Conservation (phyloP, 2,797 vertebrate genomes). For the Syngnathus rostellatus region DNA sequence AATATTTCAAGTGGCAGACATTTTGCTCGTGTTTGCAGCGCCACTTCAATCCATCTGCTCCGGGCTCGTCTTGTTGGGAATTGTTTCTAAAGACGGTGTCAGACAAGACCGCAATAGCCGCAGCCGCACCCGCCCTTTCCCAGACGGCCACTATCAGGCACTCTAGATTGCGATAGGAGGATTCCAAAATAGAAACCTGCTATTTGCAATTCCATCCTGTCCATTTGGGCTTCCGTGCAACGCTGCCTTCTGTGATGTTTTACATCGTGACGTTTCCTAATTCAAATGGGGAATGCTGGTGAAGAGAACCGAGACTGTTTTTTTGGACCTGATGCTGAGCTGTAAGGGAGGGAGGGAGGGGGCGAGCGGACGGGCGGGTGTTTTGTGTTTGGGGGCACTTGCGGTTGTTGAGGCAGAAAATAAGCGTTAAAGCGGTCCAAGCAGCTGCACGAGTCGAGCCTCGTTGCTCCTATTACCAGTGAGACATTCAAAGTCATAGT, state of each 20-base stretch:
- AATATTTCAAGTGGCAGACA: slow-evolving; percentile 55
- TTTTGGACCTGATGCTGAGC: not conserved
- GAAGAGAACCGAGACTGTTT: not conserved
- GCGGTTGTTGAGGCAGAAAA: slow-evolving; percentile 9
- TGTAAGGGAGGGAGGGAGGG: not conserved
- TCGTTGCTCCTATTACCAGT: not conserved
- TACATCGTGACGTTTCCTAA: slow-evolving; percentile 58
- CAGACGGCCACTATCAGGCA: slow-evolving; percentile 70
- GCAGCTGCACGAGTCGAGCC: not conserved
- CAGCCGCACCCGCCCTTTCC: slow-evolving; percentile 66
- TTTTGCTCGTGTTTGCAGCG: slow-evolving; percentile 60
- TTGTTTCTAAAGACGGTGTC: slow-evolving; percentile 68
- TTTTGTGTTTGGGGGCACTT: slow-evolving; percentile 4
- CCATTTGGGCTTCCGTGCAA: slow-evolving; percentile 60
- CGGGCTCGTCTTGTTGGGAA: slow-evolving; percentile 66
- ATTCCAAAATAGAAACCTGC: slow-evolving; percentile 66
- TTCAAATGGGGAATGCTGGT: slow-evolving; percentile 16
- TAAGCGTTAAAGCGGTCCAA: not conserved
- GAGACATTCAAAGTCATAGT: not conserved
- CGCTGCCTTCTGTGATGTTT: slow-evolving; percentile 58
- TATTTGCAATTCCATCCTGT: slow-evolving; percentile 41
- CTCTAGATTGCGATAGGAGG: slow-evolving; percentile 68
- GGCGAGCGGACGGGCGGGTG: not conserved
- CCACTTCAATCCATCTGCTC: slow-evolving; percentile 56
- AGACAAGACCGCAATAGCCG: slow-evolving; percentile 67